A percentile compares a stretch with the other conserved stretches of the same genome.
Evolutionary conservation across 2,888 invertebrate genomes (phyloP).

Genomic region (Eristalinus aeneus): DNA sequence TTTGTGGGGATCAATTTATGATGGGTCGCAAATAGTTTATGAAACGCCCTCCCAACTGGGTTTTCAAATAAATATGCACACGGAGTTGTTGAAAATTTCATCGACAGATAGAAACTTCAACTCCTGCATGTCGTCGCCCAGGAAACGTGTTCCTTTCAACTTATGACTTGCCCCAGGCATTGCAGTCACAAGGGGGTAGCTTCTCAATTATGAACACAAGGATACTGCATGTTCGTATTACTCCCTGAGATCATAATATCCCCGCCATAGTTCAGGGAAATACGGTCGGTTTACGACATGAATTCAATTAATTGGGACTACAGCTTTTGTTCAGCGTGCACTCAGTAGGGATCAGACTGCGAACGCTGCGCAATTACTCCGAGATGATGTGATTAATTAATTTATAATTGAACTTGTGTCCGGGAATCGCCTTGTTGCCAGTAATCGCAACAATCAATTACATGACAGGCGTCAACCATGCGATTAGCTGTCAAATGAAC

Average conservation of each 20-base stretch:
- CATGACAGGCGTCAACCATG: neutral
- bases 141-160: neutral
- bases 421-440: neutral
- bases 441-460: neutral
- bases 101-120: neutral
- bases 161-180: neutral
- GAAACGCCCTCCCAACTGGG: neutral
- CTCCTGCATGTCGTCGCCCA: neutral
- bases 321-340: neutral
- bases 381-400: neutral
- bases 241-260: neutral
- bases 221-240: neutral
- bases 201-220: neutral
- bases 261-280: neutral
- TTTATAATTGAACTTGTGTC: neutral
- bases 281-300: neutral
- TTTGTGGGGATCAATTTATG: constrained; percentile 15
- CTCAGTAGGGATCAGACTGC: neutral
- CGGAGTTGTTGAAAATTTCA: neutral
- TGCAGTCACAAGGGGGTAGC: neutral
- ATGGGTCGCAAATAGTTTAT: neutral
- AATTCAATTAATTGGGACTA: neutral
- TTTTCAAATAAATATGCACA: neutral
- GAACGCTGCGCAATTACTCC: neutral
- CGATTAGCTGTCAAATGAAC: neutral